phyloP scores from a whole-genome alignment of 2,113 vertebrate genomes.

The Tragelaphus strepsiceros region DNA sequence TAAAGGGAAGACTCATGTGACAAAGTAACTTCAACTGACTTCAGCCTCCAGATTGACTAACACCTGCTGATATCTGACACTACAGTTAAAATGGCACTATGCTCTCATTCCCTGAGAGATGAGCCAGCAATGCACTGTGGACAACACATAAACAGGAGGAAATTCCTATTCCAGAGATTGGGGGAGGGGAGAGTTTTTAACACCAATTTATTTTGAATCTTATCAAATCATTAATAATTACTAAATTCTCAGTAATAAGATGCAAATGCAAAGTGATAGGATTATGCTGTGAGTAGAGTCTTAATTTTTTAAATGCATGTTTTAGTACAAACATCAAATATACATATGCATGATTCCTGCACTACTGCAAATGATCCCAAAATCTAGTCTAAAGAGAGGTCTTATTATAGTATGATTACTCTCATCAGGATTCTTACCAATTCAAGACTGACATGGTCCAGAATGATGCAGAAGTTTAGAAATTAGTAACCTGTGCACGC shows the following conservation, averaged over 20 bases:
- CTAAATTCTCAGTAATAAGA: background rate
- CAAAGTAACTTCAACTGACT: background rate
- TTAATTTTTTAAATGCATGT: background rate
- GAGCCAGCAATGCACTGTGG: background rate
- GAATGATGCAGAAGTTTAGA: background rate
- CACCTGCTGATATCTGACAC: background rate
- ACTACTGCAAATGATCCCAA: background rate
- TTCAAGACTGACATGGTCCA: background rate
- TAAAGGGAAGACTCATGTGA: background rate
- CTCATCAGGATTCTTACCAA: background rate
- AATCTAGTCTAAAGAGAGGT: background rate
- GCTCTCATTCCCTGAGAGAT: background rate
- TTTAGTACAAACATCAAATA: slow-evolving; percentile 20
- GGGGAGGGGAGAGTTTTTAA: background rate
- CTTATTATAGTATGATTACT: background rate
- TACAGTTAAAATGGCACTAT: background rate
- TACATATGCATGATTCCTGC: background rate
- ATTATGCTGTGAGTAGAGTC: background rate
- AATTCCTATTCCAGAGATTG: background rate
- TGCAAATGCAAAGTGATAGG: background rate
- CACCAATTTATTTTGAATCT: background rate
- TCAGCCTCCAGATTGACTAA: background rate
- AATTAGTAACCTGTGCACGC: background rate
- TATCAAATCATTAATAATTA: background rate
- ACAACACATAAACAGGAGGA: background rate